phyloP scores from a whole-genome alignment of 2,888 invertebrate genomes.

The Pandemis cinnamomeana region DNA sequence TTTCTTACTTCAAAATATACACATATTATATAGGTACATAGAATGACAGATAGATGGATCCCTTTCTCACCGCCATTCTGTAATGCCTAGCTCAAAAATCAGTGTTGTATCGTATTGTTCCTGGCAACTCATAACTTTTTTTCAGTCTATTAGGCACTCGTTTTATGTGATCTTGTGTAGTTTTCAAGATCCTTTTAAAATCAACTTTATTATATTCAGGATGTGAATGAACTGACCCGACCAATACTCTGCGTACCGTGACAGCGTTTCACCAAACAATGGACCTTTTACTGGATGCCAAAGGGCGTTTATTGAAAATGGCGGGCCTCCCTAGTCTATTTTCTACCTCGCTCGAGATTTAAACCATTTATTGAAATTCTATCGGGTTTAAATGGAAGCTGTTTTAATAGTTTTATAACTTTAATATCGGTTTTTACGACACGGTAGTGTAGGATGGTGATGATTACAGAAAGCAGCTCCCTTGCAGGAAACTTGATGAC shows the following conservation, averaged over 20 bases:
- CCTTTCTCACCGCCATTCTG: no score
- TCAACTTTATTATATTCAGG: not conserved
- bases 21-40: no score
- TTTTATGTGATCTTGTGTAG: no score
- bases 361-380: conserved; percentile 45
- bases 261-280: conserved; percentile 18
- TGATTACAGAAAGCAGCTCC: not conserved
- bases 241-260: not conserved
- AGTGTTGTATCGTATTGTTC: no score
- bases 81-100: no score
- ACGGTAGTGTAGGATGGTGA: no score
- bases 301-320: conserved; percentile 48
- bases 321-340: conserved; percentile 45
- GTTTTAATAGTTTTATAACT: conserved; percentile 2
- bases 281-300: conserved; percentile 24
- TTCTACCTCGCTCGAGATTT: conserved; percentile 29
- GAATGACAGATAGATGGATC: no score
- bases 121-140: no score
- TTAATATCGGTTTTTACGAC: not conserved
- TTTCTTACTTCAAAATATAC: no score
- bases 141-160: no score
- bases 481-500: no score
- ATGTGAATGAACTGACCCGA: not conserved
- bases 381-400: conserved; percentile 30
- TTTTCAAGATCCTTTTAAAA: not conserved